A percentile compares a stretch with the other conserved stretches of the same genome.
phyloP scores from a whole-genome alignment of 2,113 vertebrate species.

The Centropus bengalensis region DNA sequence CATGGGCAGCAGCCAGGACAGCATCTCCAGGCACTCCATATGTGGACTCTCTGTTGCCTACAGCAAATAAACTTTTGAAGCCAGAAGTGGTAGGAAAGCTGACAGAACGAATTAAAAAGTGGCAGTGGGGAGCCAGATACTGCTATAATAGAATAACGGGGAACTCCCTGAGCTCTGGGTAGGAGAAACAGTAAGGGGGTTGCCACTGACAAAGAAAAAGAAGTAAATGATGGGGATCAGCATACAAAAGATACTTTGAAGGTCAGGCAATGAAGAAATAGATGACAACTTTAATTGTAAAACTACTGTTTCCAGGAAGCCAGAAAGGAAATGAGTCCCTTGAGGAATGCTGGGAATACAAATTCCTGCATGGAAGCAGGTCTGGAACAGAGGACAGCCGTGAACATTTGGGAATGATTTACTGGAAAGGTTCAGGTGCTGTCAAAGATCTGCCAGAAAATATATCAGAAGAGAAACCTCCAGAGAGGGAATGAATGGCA shows the following conservation, averaged over 20 bases:
- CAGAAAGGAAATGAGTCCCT: not conserved
- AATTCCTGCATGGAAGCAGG: not conserved
- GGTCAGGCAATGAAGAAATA: not conserved
- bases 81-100: constrained; percentile 60
- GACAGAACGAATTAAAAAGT: constrained; percentile 64
- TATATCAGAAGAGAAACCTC: not conserved
- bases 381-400: not conserved
- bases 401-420: not conserved
- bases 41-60: constrained; percentile 61
- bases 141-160: not conserved
- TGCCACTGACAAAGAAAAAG: constrained; percentile 2
- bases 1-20: constrained; percentile 63
- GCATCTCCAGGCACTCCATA: constrained; percentile 63
- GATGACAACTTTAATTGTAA: not conserved
- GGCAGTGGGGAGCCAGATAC: constrained; percentile 16
- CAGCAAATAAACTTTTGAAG: constrained; percentile 69
- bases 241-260: not conserved
- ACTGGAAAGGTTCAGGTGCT: constrained; percentile 25
- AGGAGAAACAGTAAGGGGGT: not conserved
- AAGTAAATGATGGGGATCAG: not conserved
- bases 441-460: constrained; percentile 31
- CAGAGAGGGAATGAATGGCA: constrained; percentile 12
- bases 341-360: not conserved
- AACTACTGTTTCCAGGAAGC: not conserved
- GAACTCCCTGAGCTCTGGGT: constrained; percentile 32